Conservation (phyloP, 2,113 vertebrate genomes). For the Rhagologus leucostigma region DNA sequence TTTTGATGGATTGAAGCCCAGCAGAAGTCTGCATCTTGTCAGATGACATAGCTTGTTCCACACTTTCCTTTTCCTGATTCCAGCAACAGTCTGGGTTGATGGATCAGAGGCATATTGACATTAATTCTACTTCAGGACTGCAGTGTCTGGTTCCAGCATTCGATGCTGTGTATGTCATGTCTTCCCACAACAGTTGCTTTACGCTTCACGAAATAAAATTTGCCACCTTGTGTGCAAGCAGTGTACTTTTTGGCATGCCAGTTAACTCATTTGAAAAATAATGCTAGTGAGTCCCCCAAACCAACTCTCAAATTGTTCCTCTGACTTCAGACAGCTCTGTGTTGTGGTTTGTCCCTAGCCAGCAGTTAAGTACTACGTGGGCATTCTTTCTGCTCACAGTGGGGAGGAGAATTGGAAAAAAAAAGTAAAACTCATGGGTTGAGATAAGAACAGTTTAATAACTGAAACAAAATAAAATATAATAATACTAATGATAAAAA, state of each 20-base stretch:
- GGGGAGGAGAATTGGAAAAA: neutral
- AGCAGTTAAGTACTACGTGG: neutral
- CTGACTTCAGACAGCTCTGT: neutral
- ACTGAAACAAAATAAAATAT: neutral
- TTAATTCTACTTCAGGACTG: neutral
- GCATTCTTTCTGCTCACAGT: neutral
- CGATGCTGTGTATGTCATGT: neutral
- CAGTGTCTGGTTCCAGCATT: neutral
- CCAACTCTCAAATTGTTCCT: neutral
- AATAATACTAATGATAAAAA: neutral
- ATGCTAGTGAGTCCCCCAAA: neutral
- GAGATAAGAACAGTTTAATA: neutral
- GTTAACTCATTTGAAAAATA: neutral
- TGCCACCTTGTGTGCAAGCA: accelerated
- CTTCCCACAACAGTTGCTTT: neutral
- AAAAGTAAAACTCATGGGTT: neutral
- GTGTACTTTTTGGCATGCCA: neutral
- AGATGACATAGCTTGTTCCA: neutral
- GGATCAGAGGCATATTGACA: neutral
- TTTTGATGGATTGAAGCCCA: neutral
- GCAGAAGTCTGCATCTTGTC: neutral
- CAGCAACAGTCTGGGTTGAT: neutral
- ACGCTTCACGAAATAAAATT: neutral
- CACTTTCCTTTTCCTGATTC: neutral
- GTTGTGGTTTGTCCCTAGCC: neutral